Base-by-base conservation (phyloP, 2,797 vertebrate species). In the Telmatherina bonti region DNA sequence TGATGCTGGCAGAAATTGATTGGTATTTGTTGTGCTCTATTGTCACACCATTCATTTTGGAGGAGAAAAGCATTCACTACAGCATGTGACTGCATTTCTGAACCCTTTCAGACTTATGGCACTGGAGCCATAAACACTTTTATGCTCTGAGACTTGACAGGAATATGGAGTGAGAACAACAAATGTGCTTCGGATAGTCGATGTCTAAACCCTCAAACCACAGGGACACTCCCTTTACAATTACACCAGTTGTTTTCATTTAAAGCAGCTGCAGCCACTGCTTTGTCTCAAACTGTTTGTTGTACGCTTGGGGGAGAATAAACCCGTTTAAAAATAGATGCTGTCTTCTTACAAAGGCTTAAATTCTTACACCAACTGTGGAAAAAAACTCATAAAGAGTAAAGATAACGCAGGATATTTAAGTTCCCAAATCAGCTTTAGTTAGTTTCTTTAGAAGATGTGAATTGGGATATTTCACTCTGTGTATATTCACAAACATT, bases 11-110 rank as follows among this genome's bases (percentile, higher is more conserved):
- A 43, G 7, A 52, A 71, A 70, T 27, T 57, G 12, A 72, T 35
- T 36, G 54, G 56, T 62, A 74, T 53, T 31, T 69, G 33, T 26
- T 72, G 7, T 47, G 51, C 75, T 71, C 29, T 60, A 63, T 73
- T 20, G 41, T 55, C 41, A 53, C 13, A 26, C 62, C 22, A 55
- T 15, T 69, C 20, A 59, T 70, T 52, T 66, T 22, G 62, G n/a
- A 55, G 54, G 26, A 63, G 11, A 62, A 24, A 36, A 49, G 16
- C 7, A 56, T 30, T 4, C 36, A 20, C n/a, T 30, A 10, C 15
- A 24, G 22, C 18, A 36, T 51, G 12, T 45, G 15, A 16, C 36
- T 61, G n/a, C 8, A 35, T 67, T 61, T 73, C 20, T 62, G 5
- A 43, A 36, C 22, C 27, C 10, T 3, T 33, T 27, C 35, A 7